Evolutionary conservation across 2,797 vertebrate genomes (phyloP).

Genomic region (Thalassophryne amazonica): DNA sequence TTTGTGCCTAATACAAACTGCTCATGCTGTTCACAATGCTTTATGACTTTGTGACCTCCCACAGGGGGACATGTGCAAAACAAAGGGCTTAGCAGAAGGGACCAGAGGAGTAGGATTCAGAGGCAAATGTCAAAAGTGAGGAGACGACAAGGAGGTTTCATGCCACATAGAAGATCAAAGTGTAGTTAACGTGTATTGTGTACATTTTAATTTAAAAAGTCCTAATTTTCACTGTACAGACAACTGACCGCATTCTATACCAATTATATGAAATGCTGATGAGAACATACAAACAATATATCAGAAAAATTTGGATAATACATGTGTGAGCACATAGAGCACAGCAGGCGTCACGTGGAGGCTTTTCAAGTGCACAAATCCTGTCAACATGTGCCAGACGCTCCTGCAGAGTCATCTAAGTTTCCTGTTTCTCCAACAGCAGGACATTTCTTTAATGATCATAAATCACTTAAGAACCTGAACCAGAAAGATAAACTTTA

Average conservation of each 20-base stretch:
- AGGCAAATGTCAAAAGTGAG: constrained; percentile 25
- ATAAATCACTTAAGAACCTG: constrained; percentile 11
- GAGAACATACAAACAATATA: too few relatives aligned
- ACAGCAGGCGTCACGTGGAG: not conserved
- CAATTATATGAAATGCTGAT: too few relatives aligned
- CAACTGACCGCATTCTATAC: too few relatives aligned
- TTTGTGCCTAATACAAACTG: constrained; percentile 73
- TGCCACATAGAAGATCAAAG: not conserved
- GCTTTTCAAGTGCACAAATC: constrained; percentile 5
- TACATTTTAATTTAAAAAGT: too few relatives aligned
- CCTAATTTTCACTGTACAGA: too few relatives aligned
- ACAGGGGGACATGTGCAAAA: constrained; percentile 64
- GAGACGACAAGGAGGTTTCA: not conserved
- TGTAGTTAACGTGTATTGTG: too few relatives aligned
- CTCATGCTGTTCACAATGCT: constrained; percentile 75
- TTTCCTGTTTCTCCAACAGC: not conserved
- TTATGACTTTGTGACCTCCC: constrained; percentile 60
- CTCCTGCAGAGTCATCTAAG: constrained; percentile 2
- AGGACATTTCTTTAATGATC: not conserved
- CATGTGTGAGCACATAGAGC: not conserved
- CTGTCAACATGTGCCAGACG: constrained; percentile 3
- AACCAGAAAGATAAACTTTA: not conserved
- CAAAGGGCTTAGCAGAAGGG: constrained; percentile 48
- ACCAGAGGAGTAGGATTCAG: constrained; percentile 6
- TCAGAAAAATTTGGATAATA: not conserved